Base-by-base conservation (phyloP, 2,797 vertebrate species). In the Merluccius polli region DNA sequence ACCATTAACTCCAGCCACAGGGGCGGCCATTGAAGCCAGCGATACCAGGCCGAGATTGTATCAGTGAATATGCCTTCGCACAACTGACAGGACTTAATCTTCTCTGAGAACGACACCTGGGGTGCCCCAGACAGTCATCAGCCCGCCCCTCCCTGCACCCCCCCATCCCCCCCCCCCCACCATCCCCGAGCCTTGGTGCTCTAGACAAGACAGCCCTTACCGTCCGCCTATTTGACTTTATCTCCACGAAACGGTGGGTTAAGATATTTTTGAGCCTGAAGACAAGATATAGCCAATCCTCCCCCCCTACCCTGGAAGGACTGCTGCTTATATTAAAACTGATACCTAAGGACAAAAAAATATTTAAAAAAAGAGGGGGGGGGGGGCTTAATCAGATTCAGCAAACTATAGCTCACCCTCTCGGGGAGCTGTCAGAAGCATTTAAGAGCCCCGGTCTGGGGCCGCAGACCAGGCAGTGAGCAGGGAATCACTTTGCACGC, bases 241-340 rank as follows among this genome's bases (percentile, higher is more conserved):
- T 90, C 89, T 90, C 83, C 83, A 82, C 85, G 81, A 65, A 90
- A 84, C 75, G 15, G 77, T 70, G 78, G 82, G 77, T 73, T 77
- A 35, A 36, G 75, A 32, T 77, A 78, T 90, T 89, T 88, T 85
- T 87, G 82, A 79, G 85, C 79, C 81, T 70, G 73, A 83, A 85
- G 87, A 89, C 85, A 90, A 88, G 85, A 88, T 88, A 88, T 88
- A 84, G 79, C 84, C 87, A 90, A 80, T 88, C 86, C 59, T 27
- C 24, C 24, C 36, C 36, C 85, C 77, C 24, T 3, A 10, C 9
- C 85, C 77, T 73, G 4, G 27, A 13, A 81, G 84, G 88, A 88
- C 78, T 16, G 33, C 77, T 78, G 80, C 82, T 84, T 85, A 83
- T 81, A 90, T 88, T 88, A 84, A 86, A 90, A 86, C 65, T 75